Evolutionary conservation across 2,113 vertebrate genomes (phyloP).

Genomic region (Dicentrarchus labrax): DNA sequence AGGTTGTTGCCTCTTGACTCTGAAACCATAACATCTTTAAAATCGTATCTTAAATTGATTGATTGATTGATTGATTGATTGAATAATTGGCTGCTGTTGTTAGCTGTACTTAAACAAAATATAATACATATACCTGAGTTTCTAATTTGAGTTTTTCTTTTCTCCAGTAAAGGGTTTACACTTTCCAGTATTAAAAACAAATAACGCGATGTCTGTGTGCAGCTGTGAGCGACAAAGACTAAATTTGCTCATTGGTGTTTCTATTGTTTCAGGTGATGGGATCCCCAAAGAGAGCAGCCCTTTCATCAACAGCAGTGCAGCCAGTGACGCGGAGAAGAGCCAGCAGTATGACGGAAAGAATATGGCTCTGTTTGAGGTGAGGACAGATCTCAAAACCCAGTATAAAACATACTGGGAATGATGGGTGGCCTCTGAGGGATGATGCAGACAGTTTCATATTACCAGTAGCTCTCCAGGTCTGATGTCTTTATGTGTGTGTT

Average conservation of each 20-base stretch:
- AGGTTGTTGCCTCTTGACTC: too few relatives aligned
- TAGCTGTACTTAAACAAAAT: too few relatives aligned
- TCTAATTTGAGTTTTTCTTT: too few relatives aligned
- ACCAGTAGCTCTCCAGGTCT: background rate
- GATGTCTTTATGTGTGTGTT: constrained; percentile 16
- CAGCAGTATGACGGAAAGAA: constrained; percentile 96
- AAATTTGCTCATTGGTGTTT: background rate
- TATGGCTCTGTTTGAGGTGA: constrained; percentile 96
- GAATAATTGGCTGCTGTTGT: too few relatives aligned
- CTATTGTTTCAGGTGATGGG: constrained; percentile 88
- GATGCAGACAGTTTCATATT: background rate
- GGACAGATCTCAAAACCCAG: background rate
- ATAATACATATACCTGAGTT: too few relatives aligned
- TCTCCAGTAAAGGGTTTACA: too few relatives aligned
- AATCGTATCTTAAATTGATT: too few relatives aligned
- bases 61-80: too few relatives aligned
- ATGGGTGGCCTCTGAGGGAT: background rate
- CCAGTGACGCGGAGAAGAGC: constrained; percentile 90
- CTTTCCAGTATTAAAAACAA: too few relatives aligned
- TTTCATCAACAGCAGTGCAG: constrained; percentile 94
- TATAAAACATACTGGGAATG: background rate
- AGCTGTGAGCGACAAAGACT: background rate
- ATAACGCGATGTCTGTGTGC: background rate
- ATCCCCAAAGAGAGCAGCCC: constrained; percentile 97
- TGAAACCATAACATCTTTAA: too few relatives aligned